Evolutionary conservation across 1,140 invertebrate genomes (phyloP), one percentile per base, ranked within the genome.

Genomic region (Hylaeus anthracinus): DNA sequence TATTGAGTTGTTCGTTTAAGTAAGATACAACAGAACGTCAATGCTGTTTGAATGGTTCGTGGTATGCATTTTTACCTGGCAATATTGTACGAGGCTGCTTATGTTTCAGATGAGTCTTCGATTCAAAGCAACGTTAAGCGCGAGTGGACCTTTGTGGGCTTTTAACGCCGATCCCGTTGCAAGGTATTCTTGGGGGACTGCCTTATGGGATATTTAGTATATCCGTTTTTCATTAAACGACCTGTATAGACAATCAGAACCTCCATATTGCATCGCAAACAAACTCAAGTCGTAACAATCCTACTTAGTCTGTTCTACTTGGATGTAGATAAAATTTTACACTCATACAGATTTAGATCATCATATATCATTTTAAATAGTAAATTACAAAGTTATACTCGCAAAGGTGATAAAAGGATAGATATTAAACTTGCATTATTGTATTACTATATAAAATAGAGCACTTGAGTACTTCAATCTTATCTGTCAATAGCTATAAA

Each of bases 111-210:
- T 94, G 90, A 89, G 89, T 91, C 92, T 88, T 90, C 91, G 82
- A 91, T 90, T 92, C 88, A 83, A 92, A 91, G 89, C 88, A 91
- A 86, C 86, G 87, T 91, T 91, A 92, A 91, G 88, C 90, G 90
- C 85, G 84, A 90, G 88, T 85, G 92, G 92, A 93, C 87, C 90
- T 91, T 89, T 90, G 84, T 88, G 91, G 90, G 91, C 92, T 90
- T 86, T 90, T 92, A 90, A 91, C 90, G 90, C 90, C 90, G 92
- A 91, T 93, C 90, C 92, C 91, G 91, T 92, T 94, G 91, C 92
- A 94, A 93, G 92, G 93, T 93, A 94, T 93, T 93, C 93, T 91
- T 92, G 90, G 91, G 89, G 91, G 89, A 91, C 91, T 93, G 90
- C 90, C 91, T 91, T 92, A 90, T 92, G 91, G 91, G 91, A 93